Evolutionary conservation across 2,888 invertebrate species (phyloP).

Genomic region (Rugalucina vietnamica): DNA sequence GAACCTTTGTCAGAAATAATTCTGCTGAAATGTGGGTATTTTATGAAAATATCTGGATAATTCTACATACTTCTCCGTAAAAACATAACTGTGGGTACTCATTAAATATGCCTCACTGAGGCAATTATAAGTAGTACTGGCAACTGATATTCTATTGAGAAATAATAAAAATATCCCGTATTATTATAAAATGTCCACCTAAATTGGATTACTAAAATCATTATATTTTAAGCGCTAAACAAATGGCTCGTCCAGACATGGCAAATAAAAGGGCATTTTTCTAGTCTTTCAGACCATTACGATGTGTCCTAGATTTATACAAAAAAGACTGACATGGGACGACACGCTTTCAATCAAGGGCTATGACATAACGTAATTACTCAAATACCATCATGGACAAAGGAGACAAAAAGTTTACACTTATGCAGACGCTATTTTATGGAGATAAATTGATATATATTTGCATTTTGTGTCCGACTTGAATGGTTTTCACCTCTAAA

Average conservation of each 20-base stretch:
- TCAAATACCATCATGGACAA: conserved; percentile 51
- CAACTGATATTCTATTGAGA: too few species aligned
- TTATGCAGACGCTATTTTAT: conserved; percentile 58
- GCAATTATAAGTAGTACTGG: too few species aligned
- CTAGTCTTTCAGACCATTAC: neutral
- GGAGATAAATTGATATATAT: conserved; percentile 62
- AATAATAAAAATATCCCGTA: too few species aligned
- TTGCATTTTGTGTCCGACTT: conserved; percentile 52
- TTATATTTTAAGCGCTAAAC: neutral
- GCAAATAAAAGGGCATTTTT: neutral
- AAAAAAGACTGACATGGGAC: too few species aligned
- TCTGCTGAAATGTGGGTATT: too few species aligned
- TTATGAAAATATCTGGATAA: too few species aligned
- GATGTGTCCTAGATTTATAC: neutral
- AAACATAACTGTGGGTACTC: too few species aligned
- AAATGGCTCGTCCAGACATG: neutral
- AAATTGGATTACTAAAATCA: too few species aligned
- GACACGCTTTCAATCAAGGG: conserved; percentile 4
- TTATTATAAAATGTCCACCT: too few species aligned
- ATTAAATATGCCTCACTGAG: too few species aligned
- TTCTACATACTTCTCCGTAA: too few species aligned
- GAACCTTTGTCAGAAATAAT: too few species aligned
- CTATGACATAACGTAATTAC: conserved; percentile 30
- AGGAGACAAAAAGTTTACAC: conserved; percentile 38
- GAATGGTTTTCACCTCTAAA: conserved; percentile 4